These are phyloP conservation scores for Serinus canaria DNA, from an alignment of 2,113 vertebrate genomes.

Conservation along the genomic window DNA sequence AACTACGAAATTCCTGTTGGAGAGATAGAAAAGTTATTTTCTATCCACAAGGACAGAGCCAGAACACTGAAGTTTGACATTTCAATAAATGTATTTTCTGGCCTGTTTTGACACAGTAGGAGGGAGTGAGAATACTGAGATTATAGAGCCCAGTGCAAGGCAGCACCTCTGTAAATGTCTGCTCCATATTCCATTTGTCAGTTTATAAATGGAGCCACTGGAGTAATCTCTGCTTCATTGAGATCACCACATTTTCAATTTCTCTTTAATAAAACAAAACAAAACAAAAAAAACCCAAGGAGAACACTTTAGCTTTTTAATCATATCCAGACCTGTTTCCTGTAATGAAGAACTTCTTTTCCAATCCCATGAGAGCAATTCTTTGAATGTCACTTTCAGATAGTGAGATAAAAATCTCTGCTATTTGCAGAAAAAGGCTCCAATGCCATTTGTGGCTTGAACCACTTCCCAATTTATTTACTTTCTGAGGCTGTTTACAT, in stretches of 20 bases:
- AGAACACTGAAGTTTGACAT: not conserved
- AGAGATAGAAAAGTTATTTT: not conserved
- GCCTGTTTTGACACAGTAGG: not conserved
- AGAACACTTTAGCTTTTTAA: conserved; percentile 15
- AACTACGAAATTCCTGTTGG: not conserved
- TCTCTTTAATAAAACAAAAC: not conserved
- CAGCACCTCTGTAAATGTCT: not conserved
- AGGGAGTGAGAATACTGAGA: not conserved
- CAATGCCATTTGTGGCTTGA: not conserved
- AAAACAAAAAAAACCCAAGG: not conserved
- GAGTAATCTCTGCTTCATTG: not conserved
- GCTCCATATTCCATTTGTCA: not conserved
- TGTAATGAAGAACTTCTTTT: not conserved
- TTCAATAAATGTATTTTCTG: not conserved
- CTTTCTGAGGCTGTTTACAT: not conserved
- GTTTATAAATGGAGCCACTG: not conserved
- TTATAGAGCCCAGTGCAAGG: accelerated
- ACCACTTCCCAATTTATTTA: not conserved
- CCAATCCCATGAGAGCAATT: not conserved
- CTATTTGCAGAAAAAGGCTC: not conserved
- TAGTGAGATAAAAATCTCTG: not conserved
- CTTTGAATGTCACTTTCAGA: conserved; percentile 20
- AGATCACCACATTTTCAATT: not conserved
- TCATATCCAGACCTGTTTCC: not conserved
- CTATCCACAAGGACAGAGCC: not conserved